Percentiles rank a stretch among this genome's conserved stretches.
These are phyloP conservation scores for Galerucella pusilla DNA, from an alignment of 2,888 invertebrate species.

Conservation along the genomic window DNA sequence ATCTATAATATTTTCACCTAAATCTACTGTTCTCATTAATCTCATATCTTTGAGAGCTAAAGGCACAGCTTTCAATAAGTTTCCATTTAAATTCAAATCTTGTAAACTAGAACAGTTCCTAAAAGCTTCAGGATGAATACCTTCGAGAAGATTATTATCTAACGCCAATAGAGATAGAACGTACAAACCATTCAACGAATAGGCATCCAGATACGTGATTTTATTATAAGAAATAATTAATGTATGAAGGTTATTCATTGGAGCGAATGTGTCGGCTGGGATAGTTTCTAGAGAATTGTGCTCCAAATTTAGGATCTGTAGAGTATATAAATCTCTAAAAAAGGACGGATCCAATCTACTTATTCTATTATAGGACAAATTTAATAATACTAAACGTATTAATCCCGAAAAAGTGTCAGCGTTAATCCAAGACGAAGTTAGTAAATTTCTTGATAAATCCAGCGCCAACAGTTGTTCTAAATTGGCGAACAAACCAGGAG, in stretches of 20 bases:
- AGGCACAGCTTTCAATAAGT: slow-evolving; percentile 83
- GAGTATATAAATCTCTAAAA: slow-evolving; percentile 86
- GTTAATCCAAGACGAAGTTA: slow-evolving; percentile 89
- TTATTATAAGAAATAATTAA: slow-evolving; percentile 87
- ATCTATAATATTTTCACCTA: slow-evolving; percentile 90
- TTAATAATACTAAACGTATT: slow-evolving; percentile 87
- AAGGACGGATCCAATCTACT: slow-evolving; percentile 84
- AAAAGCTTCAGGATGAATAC: slow-evolving; percentile 88
- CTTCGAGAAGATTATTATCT: slow-evolving; percentile 86
- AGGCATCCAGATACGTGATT: slow-evolving; percentile 85
- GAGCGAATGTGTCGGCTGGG: slow-evolving; percentile 87
- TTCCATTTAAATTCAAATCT: slow-evolving; percentile 90
- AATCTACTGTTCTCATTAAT: slow-evolving; percentile 85
- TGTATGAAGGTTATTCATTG: slow-evolving; percentile 93
- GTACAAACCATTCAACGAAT: slow-evolving; percentile 88
- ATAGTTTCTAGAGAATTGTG: slow-evolving; percentile 86
- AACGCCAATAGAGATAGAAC: slow-evolving; percentile 86
- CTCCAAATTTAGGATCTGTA: slow-evolving; percentile 87
- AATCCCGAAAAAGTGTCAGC: slow-evolving; percentile 87
- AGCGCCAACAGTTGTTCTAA: slow-evolving; percentile 83
- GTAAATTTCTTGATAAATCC: slow-evolving; percentile 87
- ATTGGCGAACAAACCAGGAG: slow-evolving; percentile 87
- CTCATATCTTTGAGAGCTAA: slow-evolving; percentile 86
- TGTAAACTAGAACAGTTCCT: slow-evolving; percentile 90
- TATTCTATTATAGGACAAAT: slow-evolving; percentile 87